Conservation (phyloP, 2,888 invertebrate species). For the Branchellion lobata region DNA sequence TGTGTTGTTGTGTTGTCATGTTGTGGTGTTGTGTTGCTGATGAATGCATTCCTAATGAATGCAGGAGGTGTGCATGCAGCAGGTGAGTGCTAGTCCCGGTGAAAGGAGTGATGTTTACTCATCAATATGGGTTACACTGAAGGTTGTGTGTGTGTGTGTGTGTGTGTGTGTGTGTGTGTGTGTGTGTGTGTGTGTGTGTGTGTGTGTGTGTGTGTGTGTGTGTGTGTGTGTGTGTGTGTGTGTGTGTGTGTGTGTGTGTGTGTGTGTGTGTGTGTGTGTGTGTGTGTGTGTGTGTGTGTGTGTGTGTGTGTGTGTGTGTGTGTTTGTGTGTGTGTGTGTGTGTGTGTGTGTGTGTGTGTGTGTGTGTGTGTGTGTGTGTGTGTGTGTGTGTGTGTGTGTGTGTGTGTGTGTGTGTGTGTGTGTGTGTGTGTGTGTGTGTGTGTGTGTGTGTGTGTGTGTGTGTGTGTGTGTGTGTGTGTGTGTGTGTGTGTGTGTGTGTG, state of each 20-base stretch:
- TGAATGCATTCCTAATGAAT: too few relatives aligned
- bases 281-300: slow-evolving; percentile 23
- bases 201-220: slow-evolving; percentile 23
- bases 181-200: slow-evolving; percentile 23
- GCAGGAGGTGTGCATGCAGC: background rate
- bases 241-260: slow-evolving; percentile 23
- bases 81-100: background rate
- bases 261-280: slow-evolving; percentile 23
- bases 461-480: slow-evolving; percentile 40
- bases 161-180: slow-evolving; percentile 23
- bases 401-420: slow-evolving; percentile 31
- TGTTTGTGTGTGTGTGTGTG: slow-evolving; percentile 18
- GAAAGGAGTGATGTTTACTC: slow-evolving; percentile 9
- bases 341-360: slow-evolving; percentile 23
- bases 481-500: slow-evolving; percentile 39
- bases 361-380: slow-evolving; percentile 23
- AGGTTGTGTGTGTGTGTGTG: slow-evolving; percentile 15
- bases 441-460: slow-evolving; percentile 41
- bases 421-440: slow-evolving; percentile 40
- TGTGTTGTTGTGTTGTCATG: too few relatives aligned
- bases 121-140: background rate
- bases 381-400: slow-evolving; percentile 23
- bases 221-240: slow-evolving; percentile 23
- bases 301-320: slow-evolving; percentile 23
- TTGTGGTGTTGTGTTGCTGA: too few relatives aligned